Percentiles rank a stretch among this genome's conserved stretches.
These are phyloP conservation scores for Conus canariensis DNA, from an alignment of 2,888 invertebrate species.

Conservation along the genomic window DNA sequence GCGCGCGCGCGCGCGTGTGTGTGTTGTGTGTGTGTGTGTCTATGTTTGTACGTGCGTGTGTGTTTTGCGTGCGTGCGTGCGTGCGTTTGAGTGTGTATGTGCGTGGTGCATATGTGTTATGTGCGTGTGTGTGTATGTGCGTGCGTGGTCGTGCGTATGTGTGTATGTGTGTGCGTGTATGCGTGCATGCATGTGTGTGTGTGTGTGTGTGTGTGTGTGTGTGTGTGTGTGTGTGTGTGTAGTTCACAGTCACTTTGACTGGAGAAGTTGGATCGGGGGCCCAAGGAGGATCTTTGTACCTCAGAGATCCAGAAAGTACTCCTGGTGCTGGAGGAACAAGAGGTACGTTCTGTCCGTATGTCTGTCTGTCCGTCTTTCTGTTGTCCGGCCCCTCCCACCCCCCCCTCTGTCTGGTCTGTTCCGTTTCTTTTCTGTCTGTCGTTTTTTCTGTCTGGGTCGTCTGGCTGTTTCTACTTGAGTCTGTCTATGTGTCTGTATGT, in stretches of 20 bases:
- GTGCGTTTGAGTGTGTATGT: neutral
- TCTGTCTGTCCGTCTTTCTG: neutral
- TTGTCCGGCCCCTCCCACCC: no score
- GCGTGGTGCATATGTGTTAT: neutral
- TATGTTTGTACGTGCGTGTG: slow-evolving; percentile 9
- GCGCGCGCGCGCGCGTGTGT: neutral
- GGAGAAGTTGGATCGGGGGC: slow-evolving; percentile 90
- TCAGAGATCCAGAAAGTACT: slow-evolving; percentile 88
- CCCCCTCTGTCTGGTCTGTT: neutral
- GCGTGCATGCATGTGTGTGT: neutral
- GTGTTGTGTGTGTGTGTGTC: neutral
- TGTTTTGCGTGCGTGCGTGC: neutral
- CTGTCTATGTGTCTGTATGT: neutral
- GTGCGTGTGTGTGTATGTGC: slow-evolving; percentile 19
- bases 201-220: neutral
- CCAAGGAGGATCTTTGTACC: slow-evolving; percentile 89
- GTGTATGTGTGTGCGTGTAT: slow-evolving; percentile 6
- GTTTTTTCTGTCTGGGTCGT: neutral
- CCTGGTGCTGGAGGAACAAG: slow-evolving; percentile 91
- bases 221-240: neutral
- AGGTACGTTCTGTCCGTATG: slow-evolving; percentile 76
- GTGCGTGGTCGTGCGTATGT: neutral
- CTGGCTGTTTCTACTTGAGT: neutral
- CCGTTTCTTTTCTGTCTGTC: neutral
- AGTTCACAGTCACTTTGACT: slow-evolving; percentile 86